A percentile compares a stretch with the other conserved stretches of the same genome.
Evolutionary conservation across 2,888 invertebrate species (phyloP).

Genomic region (Peribatodes rhomboidaria): DNA sequence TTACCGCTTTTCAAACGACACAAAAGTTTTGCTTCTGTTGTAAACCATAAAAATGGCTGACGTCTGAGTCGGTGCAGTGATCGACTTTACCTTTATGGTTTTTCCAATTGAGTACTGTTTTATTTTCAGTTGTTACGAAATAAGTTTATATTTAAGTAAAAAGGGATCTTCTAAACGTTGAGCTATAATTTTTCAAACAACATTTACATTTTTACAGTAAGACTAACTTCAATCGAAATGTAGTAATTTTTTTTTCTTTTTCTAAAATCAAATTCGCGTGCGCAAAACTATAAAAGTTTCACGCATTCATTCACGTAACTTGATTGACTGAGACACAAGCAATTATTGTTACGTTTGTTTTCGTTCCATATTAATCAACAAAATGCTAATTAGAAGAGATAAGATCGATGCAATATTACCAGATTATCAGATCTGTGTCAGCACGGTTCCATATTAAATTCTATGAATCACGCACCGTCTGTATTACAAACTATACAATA

Average conservation of each 20-base stretch:
- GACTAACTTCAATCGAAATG: background rate
- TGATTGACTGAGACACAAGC: constrained; percentile 47
- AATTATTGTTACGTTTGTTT: constrained; percentile 10
- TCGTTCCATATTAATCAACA: constrained; percentile 52
- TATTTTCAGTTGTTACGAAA: constrained; percentile 3
- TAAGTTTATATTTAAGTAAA: background rate
- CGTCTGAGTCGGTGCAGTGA: constrained; percentile 24
- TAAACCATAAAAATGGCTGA: constrained; percentile 33
- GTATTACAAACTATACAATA: constrained; percentile 69
- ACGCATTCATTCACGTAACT: constrained; percentile 14
- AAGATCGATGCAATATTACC: constrained; percentile 60
- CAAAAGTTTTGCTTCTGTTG: constrained; percentile 31
- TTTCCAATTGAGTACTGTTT: constrained; percentile 13
- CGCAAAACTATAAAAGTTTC: constrained; percentile 12
- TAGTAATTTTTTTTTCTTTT: background rate
- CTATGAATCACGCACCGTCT: constrained; percentile 69
- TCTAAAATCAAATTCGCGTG: constrained; percentile 13
- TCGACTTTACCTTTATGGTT: constrained; percentile 27
- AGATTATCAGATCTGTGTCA: constrained; percentile 62
- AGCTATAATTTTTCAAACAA: background rate
- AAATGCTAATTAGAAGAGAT: constrained; percentile 48
- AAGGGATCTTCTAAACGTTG: background rate
- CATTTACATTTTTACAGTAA: background rate
- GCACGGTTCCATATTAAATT: constrained; percentile 59
- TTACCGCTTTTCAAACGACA: constrained; percentile 34